These are phyloP conservation scores for Leucophenga maculata DNA, from an alignment of 2,888 invertebrate species.

Conservation along the genomic window DNA sequence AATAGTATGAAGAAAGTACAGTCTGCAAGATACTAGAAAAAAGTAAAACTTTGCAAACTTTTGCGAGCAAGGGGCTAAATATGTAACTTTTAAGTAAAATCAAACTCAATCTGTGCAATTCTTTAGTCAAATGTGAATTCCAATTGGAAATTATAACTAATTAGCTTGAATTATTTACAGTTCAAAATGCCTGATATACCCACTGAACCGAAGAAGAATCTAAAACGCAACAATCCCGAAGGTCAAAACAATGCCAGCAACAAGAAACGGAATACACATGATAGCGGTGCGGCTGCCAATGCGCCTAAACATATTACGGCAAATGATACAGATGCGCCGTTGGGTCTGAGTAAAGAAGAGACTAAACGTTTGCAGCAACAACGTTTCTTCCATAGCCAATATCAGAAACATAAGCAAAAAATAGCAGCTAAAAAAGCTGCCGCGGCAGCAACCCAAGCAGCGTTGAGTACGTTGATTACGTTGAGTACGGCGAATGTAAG, in stretches of 20 bases:
- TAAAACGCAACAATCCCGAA: constrained; percentile 64
- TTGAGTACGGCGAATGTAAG: constrained; percentile 32
- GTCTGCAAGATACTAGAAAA: constrained; percentile 44
- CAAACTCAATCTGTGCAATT: not conserved
- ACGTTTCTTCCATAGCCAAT: constrained; percentile 60
- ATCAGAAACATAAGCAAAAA: constrained; percentile 60
- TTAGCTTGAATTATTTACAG: constrained; percentile 37
- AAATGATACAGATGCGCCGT: constrained; percentile 22
- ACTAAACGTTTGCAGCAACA: constrained; percentile 49
- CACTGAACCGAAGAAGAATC: constrained; percentile 56
- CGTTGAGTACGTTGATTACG: constrained; percentile 16
- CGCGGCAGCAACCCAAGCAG: constrained; percentile 36
- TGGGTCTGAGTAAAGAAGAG: constrained; percentile 13
- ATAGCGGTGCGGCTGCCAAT: constrained; percentile 32
- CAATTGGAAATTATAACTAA: not conserved
- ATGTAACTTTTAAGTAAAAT: not conserved
- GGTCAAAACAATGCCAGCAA: constrained; percentile 40
- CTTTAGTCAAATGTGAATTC: not conserved
- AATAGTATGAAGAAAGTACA: constrained; percentile 53
- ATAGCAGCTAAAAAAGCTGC: constrained; percentile 52
- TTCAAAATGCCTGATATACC: constrained; percentile 67
- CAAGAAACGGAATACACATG: constrained; percentile 51
- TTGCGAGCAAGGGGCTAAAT: not conserved
- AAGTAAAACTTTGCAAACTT: not conserved
- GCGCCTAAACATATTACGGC: constrained; percentile 40